phyloP scores from a whole-genome alignment of 2,797 vertebrate genomes.

The Dicrostonyx torquatus region DNA sequence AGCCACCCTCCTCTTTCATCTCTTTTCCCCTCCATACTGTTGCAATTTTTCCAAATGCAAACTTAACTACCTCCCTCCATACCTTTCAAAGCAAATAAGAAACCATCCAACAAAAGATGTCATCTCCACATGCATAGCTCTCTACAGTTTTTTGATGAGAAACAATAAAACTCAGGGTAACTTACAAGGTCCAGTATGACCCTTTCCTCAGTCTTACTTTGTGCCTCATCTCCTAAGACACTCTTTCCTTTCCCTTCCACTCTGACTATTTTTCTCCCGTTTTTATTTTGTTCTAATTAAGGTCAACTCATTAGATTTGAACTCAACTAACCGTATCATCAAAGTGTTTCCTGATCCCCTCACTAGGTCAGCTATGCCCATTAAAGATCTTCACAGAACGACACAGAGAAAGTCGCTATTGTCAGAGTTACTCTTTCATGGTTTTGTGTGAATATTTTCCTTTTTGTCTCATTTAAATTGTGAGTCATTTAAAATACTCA shows the following conservation, averaged over 20 bases:
- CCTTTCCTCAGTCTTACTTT: background rate
- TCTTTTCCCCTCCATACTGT: background rate
- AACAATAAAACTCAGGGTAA: background rate
- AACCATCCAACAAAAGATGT: background rate
- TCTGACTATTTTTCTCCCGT: background rate
- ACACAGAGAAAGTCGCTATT: background rate
- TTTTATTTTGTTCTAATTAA: background rate
- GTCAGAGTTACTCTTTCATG: background rate
- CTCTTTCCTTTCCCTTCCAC: background rate
- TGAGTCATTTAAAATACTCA: background rate
- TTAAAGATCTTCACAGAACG: background rate
- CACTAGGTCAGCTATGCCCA: background rate
- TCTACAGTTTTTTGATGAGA: background rate
- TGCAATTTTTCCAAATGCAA: background rate
- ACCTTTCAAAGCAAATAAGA: background rate
- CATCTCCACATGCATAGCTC: background rate
- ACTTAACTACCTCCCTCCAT: background rate
- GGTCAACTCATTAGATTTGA: background rate
- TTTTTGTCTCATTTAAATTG: background rate
- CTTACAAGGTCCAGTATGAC: background rate
- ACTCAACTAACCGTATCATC: background rate
- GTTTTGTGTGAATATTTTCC: slow-evolving; percentile 1
- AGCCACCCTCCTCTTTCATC: background rate
- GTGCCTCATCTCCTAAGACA: background rate
- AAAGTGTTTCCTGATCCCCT: background rate